Conservation (phyloP, 2,888 invertebrate species). For the Meiosimyza platycephala region DNA sequence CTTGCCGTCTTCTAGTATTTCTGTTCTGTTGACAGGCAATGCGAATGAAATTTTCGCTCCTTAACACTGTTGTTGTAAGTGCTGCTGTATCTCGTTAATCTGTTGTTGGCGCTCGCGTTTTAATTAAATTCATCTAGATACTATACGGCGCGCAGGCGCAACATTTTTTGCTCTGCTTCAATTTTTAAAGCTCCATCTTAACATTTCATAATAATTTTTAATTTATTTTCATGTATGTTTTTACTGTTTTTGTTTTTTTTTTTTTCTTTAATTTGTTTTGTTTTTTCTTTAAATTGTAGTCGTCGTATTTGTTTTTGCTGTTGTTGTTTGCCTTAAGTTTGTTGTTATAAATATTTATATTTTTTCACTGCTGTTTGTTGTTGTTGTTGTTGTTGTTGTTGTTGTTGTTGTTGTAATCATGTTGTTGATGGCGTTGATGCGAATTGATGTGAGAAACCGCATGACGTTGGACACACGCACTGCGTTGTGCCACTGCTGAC, state of each 20-base stretch:
- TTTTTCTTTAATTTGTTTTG: not conserved
- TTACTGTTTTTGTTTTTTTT: not conserved
- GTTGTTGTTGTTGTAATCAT: slow-evolving; percentile 25
- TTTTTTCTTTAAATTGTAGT: not conserved
- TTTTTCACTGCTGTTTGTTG: slow-evolving; percentile 5
- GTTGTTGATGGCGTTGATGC: slow-evolving; percentile 28
- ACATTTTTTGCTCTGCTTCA: not conserved
- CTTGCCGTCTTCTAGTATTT: too few species aligned
- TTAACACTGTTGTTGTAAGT: slow-evolving; percentile 10
- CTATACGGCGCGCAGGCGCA: slow-evolving; percentile 13
- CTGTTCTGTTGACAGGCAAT: too few species aligned
- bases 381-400: slow-evolving; percentile 12
- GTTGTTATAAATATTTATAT: not conserved
- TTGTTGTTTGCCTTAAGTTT: not conserved
- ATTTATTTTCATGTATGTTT: not conserved
- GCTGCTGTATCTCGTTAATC: slow-evolving; percentile 14
- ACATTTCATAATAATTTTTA: too few species aligned
- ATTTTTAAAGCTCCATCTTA: not conserved
- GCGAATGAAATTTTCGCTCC: too few species aligned
- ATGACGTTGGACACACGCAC: slow-evolving; percentile 30
- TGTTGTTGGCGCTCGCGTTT: slow-evolving; percentile 33
- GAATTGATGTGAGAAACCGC: slow-evolving; percentile 36
- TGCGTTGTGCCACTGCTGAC: not conserved
- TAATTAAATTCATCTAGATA: slow-evolving; percentile 35
- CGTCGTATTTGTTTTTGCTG: not conserved